Evolutionary conservation across 2,113 vertebrate species (phyloP), one percentile per base, ranked within the genome.

Genomic region (Tor tambroides): DNA sequence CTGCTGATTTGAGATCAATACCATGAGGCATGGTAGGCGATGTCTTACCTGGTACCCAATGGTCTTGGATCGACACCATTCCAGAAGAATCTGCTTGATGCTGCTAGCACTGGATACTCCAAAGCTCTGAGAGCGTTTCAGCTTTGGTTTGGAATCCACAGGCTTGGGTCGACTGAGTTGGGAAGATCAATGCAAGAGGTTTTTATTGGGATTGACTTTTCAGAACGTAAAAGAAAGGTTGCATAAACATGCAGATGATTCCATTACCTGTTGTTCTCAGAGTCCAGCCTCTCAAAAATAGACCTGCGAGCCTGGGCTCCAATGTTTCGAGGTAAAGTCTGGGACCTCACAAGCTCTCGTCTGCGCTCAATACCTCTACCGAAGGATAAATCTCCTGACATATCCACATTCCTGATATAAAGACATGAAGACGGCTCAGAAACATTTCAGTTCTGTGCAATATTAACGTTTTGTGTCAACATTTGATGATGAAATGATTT

Each of bases 31-130:
- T 9, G 26, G 23, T n/a, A n/a, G n/a, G n/a, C n/a, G n/a, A 74
- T 67, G 23, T 75, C 71, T 90, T 85, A 99, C 98, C 97, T 99
- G 95, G 94, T 99, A 99, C 91, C 98, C 97, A 2, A 97, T 91
- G 41, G 98, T 99, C 94, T 99, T 99, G 85, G 96, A 98, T 19
- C 98, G 97, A 89, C 98, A 99, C 98, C 98, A 99, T 43, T 99
- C 98, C 0, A 99, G 94, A 19, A 99, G 96, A 87, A 98, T 97
- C 93, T 99, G 97, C 88, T 99, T 99, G 92, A 99, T 99, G 94
- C 97, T 98, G 95, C 97, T 98, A 84, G 98, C 98, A 0, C 96
- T 99, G 89, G 97, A 96, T 46, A 99, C 98, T 0, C 95, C 98
- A 17, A 99, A 99, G 91, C 98, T 99, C 94, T 99, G 98, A 0